phyloP scores from a whole-genome alignment of 2,888 invertebrate genomes.

The Chironomus riparius region DNA sequence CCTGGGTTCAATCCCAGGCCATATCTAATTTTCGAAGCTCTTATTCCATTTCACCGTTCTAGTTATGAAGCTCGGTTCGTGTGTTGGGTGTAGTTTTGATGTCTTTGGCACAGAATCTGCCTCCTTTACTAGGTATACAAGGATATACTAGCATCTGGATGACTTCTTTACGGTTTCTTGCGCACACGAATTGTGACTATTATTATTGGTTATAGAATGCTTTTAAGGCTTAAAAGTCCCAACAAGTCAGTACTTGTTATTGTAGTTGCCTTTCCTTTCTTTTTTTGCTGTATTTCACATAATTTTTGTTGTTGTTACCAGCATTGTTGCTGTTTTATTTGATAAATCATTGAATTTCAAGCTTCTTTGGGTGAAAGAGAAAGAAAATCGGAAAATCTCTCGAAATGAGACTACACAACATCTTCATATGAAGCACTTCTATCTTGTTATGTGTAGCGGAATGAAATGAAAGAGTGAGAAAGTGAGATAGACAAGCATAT shows the following conservation, averaged over 20 bases:
- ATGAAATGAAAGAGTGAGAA: background rate
- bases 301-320: background rate
- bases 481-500: background rate
- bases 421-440: background rate
- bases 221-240: too few species aligned
- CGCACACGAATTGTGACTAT: too few species aligned
- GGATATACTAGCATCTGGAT: too few species aligned
- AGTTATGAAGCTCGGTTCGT: too few species aligned
- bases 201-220: too few species aligned
- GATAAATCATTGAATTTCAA: slow-evolving; percentile 22
- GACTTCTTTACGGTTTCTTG: too few species aligned
- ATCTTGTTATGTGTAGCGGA: background rate
- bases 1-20: too few species aligned
- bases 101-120: too few species aligned
- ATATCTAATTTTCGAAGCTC: too few species aligned
- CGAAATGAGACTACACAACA: slow-evolving; percentile 5
- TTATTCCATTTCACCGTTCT: too few species aligned
- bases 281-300: background rate
- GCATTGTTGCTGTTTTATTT: slow-evolving; percentile 1
- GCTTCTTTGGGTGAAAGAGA: background rate
- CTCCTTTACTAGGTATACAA: too few species aligned
- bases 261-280: background rate
- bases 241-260: background rate
- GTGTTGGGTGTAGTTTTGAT: too few species aligned
- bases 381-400: background rate